Conservation (phyloP, 2,888 invertebrate genomes). For the Synanthedon formicaeformis region DNA sequence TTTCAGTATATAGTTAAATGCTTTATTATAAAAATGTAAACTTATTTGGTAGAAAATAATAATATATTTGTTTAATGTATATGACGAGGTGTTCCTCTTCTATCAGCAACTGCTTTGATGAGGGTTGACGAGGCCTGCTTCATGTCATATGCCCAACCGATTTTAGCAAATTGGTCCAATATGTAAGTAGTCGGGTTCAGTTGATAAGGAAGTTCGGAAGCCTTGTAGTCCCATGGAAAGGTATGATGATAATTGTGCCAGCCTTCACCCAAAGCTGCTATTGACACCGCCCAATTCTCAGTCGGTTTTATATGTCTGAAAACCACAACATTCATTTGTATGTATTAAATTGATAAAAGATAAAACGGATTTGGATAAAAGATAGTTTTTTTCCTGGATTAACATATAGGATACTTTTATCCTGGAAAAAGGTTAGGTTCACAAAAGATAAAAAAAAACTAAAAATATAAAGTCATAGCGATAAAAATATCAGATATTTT, state of each 20-base stretch:
- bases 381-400: no score
- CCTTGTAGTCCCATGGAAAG: slow-evolving; percentile 94
- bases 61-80: not conserved
- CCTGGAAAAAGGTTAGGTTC: no score
- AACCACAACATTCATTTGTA: not conserved
- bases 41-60: not conserved
- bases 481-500: no score
- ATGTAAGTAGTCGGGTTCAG: slow-evolving; percentile 78
- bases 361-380: no score
- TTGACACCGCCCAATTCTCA: slow-evolving; percentile 80
- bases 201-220: slow-evolving; percentile 83
- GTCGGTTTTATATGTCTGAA: slow-evolving; percentile 80
- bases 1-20: no score
- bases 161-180: slow-evolving; percentile 76
- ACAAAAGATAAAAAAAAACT: no score
- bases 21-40: no score
- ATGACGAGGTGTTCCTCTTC: slow-evolving; percentile 54
- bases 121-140: slow-evolving; percentile 73
- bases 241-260: slow-evolving; percentile 97
- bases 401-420: no score
- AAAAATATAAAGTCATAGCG: no score
- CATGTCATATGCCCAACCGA: slow-evolving; percentile 85
- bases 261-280: slow-evolving; percentile 85
- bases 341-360: no score
- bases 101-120: slow-evolving; percentile 57